Conservation (phyloP, 2,113 vertebrate species). For the Sprattus sprattus region DNA sequence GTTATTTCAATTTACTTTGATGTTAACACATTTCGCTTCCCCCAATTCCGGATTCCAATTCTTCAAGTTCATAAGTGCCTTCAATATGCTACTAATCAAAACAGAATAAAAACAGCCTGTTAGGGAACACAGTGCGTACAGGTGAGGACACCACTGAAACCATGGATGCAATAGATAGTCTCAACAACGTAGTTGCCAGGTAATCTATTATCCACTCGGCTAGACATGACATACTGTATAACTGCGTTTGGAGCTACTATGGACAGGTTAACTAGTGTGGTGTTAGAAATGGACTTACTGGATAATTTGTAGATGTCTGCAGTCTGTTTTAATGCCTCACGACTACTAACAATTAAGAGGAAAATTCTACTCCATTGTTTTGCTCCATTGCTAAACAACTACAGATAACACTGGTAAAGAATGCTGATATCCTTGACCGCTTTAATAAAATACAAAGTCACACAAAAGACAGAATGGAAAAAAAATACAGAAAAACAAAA, state of each 20-base stretch:
- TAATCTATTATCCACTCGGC: constrained; percentile 50
- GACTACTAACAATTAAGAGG: background rate
- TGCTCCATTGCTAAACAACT: background rate
- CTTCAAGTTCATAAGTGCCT: too few relatives aligned
- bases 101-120: too few relatives aligned
- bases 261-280: constrained; percentile 44
- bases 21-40: too few relatives aligned
- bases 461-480: background rate
- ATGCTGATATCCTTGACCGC: background rate
- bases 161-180: constrained; percentile 39
- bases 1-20: too few relatives aligned
- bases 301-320: constrained; percentile 45
- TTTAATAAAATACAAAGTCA: background rate
- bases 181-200: constrained; percentile 44
- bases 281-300: constrained; percentile 23
- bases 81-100: too few relatives aligned
- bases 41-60: too few relatives aligned
- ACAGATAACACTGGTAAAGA: background rate
- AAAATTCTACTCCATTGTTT: background rate
- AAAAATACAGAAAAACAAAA: background rate
- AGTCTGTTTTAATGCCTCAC: background rate
- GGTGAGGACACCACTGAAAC: background rate
- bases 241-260: constrained; percentile 35
- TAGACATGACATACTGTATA: constrained; percentile 35
- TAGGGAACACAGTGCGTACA: too few relatives aligned